Conservation (phyloP, 2,888 invertebrate genomes). For the Drosophila atripex region DNA sequence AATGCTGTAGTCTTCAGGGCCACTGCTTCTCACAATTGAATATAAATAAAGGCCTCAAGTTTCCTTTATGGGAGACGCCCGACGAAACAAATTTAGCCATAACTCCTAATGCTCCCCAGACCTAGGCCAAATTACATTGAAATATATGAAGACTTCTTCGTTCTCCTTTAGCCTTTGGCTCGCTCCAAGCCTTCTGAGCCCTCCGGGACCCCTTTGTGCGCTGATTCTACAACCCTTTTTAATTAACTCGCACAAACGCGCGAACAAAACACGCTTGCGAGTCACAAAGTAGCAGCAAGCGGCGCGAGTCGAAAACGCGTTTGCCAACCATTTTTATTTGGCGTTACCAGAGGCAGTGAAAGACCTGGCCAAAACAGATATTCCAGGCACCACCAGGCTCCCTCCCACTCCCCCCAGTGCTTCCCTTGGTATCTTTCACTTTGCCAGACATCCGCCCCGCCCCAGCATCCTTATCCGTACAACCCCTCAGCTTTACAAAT, state of each 20-base stretch:
- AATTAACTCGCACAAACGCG: slow-evolving; percentile 69
- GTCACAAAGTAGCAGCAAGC: slow-evolving; percentile 44
- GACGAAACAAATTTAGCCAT: slow-evolving; percentile 44
- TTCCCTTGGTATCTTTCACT: slow-evolving; percentile 1
- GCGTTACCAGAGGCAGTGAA: slow-evolving; percentile 43
- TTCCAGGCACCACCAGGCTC: background rate
- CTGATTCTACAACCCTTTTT: slow-evolving; percentile 65
- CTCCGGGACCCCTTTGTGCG: slow-evolving; percentile 27
- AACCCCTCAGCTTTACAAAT: slow-evolving; percentile 65
- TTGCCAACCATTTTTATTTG: slow-evolving; percentile 60
- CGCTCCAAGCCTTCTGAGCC: background rate
- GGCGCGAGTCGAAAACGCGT: slow-evolving; percentile 42
- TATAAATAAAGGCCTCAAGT: slow-evolving; percentile 3
- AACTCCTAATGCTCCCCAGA: slow-evolving; percentile 37
- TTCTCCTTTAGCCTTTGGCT: slow-evolving; percentile 17
- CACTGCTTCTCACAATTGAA: background rate
- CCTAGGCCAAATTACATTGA: slow-evolving; percentile 46
- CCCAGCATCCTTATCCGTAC: slow-evolving; percentile 1
- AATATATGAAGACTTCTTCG: slow-evolving; percentile 44
- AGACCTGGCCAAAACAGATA: slow-evolving; percentile 32
- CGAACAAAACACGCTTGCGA: slow-evolving; percentile 55
- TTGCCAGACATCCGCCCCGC: slow-evolving; percentile 3
- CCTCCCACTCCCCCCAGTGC: background rate
- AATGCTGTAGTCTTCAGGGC: background rate
- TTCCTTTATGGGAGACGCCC: slow-evolving; percentile 18